These are phyloP conservation scores for Aphidius colemani DNA, from an alignment of 2,888 invertebrate species.

Conservation along the genomic window DNA sequence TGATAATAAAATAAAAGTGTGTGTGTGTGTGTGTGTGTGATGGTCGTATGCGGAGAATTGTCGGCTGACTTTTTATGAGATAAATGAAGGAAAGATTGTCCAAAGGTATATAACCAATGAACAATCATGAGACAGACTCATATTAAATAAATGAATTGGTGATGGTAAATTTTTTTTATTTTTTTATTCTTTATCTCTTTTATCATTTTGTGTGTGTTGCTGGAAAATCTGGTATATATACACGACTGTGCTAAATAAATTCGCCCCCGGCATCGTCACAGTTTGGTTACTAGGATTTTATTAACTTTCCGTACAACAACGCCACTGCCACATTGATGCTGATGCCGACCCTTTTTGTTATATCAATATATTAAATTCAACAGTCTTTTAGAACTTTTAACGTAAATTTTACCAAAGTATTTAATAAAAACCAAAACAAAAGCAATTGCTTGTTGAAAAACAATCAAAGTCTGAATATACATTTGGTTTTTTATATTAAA, in stretches of 20 bases:
- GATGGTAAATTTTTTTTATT: constrained; percentile 1
- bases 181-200: background rate
- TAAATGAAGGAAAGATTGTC: constrained; percentile 49
- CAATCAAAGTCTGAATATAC: background rate
- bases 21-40: constrained; percentile 43
- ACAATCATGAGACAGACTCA: constrained; percentile 21
- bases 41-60: constrained; percentile 44
- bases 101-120: constrained; percentile 18
- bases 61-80: constrained; percentile 51
- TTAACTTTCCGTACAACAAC: constrained; percentile 58
- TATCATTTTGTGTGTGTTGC: too few species aligned
- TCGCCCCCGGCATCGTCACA: constrained; percentile 36
- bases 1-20: too few species aligned
- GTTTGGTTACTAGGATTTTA: constrained; percentile 55
- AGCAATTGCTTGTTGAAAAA: background rate
- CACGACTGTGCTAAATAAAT: constrained; percentile 11
- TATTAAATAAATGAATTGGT: constrained; percentile 6
- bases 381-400: too few species aligned
- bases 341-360: too few species aligned
- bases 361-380: too few species aligned
- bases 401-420: too few species aligned
- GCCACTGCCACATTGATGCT: constrained; percentile 17
- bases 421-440: too few species aligned
- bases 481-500: too few species aligned
- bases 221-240: too few species aligned